Percentiles rank a stretch among this genome's conserved stretches.
phyloP scores from a whole-genome alignment of 2,888 invertebrate genomes.

The Rhagophthalmus giganteus region DNA sequence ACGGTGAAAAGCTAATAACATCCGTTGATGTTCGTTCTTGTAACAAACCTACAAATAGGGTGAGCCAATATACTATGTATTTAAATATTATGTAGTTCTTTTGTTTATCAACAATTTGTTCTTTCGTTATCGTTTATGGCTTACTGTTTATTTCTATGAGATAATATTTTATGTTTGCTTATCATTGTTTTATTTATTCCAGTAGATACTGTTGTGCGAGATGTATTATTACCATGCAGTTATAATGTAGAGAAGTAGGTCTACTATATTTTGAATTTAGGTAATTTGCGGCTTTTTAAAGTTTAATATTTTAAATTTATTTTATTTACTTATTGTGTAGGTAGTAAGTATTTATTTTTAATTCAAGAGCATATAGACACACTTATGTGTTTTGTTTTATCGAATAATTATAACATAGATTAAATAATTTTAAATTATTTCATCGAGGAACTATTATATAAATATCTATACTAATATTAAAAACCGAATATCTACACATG shows the following conservation, averaged over 20 bases:
- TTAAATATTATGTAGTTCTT: neutral
- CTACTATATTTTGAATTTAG: neutral
- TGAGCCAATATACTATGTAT: constrained; percentile 49
- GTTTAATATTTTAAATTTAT: neutral
- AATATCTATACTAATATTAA: no score
- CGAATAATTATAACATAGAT: no score
- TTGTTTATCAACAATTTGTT: constrained; percentile 1
- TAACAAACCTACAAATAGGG: constrained; percentile 68
- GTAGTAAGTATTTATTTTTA: no score
- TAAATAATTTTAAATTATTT: no score
- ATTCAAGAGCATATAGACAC: no score
- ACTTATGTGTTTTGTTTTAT: no score
- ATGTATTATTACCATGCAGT: neutral
- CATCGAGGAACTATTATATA: no score
- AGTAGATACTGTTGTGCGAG: neutral
- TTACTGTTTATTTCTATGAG: constrained; percentile 4
- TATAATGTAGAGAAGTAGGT: neutral
- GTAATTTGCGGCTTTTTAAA: neutral
- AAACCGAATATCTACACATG: no score
- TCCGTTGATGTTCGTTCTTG: constrained; percentile 67
- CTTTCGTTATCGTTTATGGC: neutral
- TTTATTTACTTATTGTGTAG: neutral
- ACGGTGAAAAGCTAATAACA: constrained; percentile 44
- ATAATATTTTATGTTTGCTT: constrained; percentile 9
- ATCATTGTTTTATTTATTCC: neutral